Evolutionary conservation across 2,113 vertebrate species (phyloP).

Genomic region (Lipophrys pholis): DNA sequence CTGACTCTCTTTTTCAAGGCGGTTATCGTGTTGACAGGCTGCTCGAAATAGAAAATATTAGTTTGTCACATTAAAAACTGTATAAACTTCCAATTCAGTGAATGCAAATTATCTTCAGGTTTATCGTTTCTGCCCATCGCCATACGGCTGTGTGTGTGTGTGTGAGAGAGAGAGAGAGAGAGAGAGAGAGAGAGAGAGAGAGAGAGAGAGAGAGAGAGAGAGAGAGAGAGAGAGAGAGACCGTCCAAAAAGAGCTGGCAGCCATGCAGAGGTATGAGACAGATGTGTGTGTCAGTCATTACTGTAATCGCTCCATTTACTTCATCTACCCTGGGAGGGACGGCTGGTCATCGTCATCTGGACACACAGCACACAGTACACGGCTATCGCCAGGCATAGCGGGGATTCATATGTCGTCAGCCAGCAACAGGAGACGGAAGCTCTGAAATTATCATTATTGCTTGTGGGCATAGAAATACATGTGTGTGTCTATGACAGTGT

Average conservation of each 20-base stretch:
- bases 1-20: constrained; percentile 1
- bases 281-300: constrained; percentile 82
- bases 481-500: not conserved
- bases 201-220: too few species aligned
- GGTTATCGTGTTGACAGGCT: constrained; percentile 5
- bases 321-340: constrained; percentile 74
- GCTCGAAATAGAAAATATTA: not conserved
- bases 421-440: constrained; percentile 61
- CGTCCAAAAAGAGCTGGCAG: constrained; percentile 56
- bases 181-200: too few species aligned
- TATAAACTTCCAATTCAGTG: not conserved
- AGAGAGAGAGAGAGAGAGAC: too few species aligned
- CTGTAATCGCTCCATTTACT: constrained; percentile 82
- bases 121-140: constrained; percentile 14
- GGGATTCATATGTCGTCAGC: constrained; percentile 49
- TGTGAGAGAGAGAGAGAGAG: too few species aligned
- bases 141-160: constrained; percentile 3
- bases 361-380: constrained; percentile 24
- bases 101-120: not conserved
- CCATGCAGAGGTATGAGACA: constrained; percentile 70
- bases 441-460: constrained; percentile 48
- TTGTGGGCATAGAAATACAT: constrained; percentile 2
- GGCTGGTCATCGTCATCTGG: constrained; percentile 82
- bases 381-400: constrained; percentile 36
- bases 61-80: constrained; percentile 3